Base-by-base conservation (phyloP, 2,888 invertebrate genomes). In the Operophtera brumata region DNA sequence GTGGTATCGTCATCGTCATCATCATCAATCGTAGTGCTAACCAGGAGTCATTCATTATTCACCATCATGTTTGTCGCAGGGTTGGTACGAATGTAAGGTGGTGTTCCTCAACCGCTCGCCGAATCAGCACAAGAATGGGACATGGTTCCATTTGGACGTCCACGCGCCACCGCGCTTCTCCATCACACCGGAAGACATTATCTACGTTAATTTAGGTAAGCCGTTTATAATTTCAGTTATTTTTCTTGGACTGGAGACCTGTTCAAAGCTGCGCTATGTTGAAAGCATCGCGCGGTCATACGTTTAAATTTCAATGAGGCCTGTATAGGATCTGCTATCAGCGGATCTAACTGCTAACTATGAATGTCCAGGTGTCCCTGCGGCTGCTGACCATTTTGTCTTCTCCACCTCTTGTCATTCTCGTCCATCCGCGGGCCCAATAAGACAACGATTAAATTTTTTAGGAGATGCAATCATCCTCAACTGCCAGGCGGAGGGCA, bases 141-240 rank as follows among this genome's bases (percentile, higher is more conserved):
- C 98, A 77, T 98, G 98, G 98, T 97, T 98, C 91, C 97, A 98
- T 90, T 93, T 99, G 86, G 97, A 97, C 91, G 98, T 99, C 82
- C 97, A 98, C 92, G 97, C 97, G 84, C 97, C 97, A 82, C 98
- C 98, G 74, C 94, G 96, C 89, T 97, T 97, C 92, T 96, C 96
- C 91, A 95, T 96, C 91, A 97, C 97, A 81, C 97, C 97, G 79
- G 97, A 97, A 90, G 96, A 97, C 91, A 95, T 97, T 91, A 96
- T 97, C 90, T 97, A 97, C 93, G 97, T 97, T 90, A 97, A 97
- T 92, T 93, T 97, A 91, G 93, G 93, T 93, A 72, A 36, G 28
- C 13, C n/a, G 4, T 30, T 34, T 34, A 3, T n/a, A 4, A n/a
- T 34, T 6, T 1, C 6, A 34, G 10, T 1, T 11, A n/a, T n/a